Base-by-base conservation (phyloP, 2,888 invertebrate species). In the Amphimallon solstitiale region DNA sequence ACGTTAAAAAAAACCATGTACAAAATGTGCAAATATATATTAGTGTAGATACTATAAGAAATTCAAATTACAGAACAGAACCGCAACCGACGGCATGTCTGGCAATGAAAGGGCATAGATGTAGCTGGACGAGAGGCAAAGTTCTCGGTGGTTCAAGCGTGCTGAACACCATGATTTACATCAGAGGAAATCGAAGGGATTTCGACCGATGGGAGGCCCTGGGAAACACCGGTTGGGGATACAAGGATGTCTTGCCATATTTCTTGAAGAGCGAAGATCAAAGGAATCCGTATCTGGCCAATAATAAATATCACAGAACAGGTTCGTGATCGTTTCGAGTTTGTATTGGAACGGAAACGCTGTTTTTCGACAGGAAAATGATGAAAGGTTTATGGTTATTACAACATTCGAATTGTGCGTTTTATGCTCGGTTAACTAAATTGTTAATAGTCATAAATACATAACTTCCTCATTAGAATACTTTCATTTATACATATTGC, bases 121-220 rank as follows among this genome's bases (percentile, higher is more conserved):
- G 94, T 77, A 90, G 91, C 75, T 95, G 95, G 95, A 95, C 95
- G 0, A 87, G 95, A 66, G 96, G 97, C 51, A 95, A 95, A 83
- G 90, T 93, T 0, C 83, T 95, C 0, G 95, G 95, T 0, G 96
- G 96, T 0, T 93, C 92, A 2, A 93, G 93, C 38, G 93, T 94
- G 0, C 84, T 95, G 0, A 96, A 95, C 78, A 93, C 93, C 1
- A 95, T 96, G 95, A 86, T 95, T 0, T 97, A 97, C 79, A 89
- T 96, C 45, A 85, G 97, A 68, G 97, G 97, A 0, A 95, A 95
- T 80, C 86, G 88, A 63, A 84, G 92, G 0, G 96, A 97, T 80
- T 97, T 88, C 78, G 92, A 96, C 80, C 87, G 91, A 60, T 97
- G 97, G 97, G 92, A 91, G 37, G 85, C 87, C 0, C 84, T 91